These are phyloP conservation scores for Aulostomus chinensis DNA, from an alignment of 2,797 vertebrate genomes.

Conservation along the genomic window DNA sequence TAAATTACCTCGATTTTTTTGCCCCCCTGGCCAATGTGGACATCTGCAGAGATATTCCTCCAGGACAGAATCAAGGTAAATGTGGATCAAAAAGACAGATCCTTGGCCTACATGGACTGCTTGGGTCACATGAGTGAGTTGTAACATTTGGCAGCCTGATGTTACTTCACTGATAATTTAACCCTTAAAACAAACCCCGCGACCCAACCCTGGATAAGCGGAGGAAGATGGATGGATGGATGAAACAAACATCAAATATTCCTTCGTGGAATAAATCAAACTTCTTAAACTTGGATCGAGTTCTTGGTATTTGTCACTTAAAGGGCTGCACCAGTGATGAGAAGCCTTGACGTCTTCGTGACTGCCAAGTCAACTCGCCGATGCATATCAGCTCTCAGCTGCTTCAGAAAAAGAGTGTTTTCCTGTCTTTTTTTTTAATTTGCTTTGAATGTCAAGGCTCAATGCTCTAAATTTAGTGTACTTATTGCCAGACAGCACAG, in stretches of 20 bases:
- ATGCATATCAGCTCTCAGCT: background rate
- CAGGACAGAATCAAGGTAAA: conserved; percentile 49
- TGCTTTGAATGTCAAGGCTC: too few species aligned
- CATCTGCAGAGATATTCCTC: conserved; percentile 3
- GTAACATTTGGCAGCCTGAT: background rate
- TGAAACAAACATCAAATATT: too few species aligned
- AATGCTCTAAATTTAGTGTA: background rate
- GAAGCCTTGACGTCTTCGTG: background rate
- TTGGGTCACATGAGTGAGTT: conserved; percentile 16
- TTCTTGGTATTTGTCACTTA: background rate
- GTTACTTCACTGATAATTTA: background rate
- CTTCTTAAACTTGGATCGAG: background rate
- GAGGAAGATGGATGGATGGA: too few species aligned
- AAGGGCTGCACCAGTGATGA: background rate
- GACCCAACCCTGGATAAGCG: too few species aligned
- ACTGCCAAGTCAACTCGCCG: background rate
- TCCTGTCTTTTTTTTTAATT: too few species aligned
- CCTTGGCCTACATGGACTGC: conserved; percentile 34
- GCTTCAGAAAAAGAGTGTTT: too few species aligned
- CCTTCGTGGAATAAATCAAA: background rate
- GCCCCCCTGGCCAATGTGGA: background rate
- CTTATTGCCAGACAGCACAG: conserved; percentile 34
- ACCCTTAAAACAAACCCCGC: too few species aligned
- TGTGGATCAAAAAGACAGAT: conserved; percentile 38
- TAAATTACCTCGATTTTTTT: background rate